Evolutionary conservation across 2,797 vertebrate genomes (phyloP), one percentile per base, ranked within the genome.

Genomic region (Muscicapa striata): DNA sequence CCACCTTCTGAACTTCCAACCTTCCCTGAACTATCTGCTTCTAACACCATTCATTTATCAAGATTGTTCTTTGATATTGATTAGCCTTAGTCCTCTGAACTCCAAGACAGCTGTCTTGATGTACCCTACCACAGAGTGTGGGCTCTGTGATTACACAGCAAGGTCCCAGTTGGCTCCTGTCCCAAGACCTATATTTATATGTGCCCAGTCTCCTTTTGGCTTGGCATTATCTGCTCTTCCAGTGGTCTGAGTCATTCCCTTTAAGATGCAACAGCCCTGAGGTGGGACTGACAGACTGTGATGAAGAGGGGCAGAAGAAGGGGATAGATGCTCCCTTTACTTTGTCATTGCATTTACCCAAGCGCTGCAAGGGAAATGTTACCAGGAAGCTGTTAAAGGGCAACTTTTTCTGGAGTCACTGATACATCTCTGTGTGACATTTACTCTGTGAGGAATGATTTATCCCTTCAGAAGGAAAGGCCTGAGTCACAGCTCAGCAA

Each of bases 371-470:
- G 45, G 87, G 78, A 90, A 91, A 89, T 96, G 81, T 93, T 97
- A 89, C 91, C n/a, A 67, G 75, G 54, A 95, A 92, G 59, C 89
- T 94, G 84, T 90, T 97, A 97, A 98, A 97, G 94, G 94, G 94
- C 90, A 97, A 59, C 70, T 63, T 84, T 92, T 87, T 89, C 93
- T 76, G 61, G 89, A 97, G 90, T 94, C 95, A 95, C 93, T 62
- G 1, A 95, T 85, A 96, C 68, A 94, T 97, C 92, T 95, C 48
- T 0, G 1, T 79, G 87, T 36, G 76, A 95, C 94, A 96, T 97
- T 97, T 97, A 95, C 83, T 97, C 91, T 91, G 55, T 88, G 91
- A 91, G 90, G 89, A 95, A 96, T 97, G 95, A 97, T 96, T 97
- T 97, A 96, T 96, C 81, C 89, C 87, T 96, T 95, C 76, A 88